Conservation (phyloP, 2,888 invertebrate genomes). For the Dilophus febrilis region DNA sequence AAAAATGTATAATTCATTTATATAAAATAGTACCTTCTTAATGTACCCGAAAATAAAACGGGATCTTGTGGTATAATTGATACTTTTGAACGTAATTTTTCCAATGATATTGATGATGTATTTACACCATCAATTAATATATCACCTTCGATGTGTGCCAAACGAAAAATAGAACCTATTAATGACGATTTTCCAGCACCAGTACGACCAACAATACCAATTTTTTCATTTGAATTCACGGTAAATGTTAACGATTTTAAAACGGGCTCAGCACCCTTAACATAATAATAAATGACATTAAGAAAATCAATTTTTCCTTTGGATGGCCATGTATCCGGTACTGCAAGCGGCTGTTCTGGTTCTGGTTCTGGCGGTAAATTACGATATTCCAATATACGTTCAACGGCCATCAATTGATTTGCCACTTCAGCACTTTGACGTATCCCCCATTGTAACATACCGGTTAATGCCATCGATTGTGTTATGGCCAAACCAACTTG, state of each 20-base stretch:
- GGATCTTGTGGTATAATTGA: constrained; percentile 45
- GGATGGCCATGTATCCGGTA: constrained; percentile 31
- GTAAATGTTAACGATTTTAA: constrained; percentile 47
- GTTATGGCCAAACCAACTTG: constrained; percentile 37
- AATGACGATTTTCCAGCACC: constrained; percentile 60
- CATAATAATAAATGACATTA: constrained; percentile 45
- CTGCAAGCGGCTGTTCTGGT: constrained; percentile 15
- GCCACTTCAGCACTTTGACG: constrained; percentile 48
- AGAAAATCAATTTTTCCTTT: constrained; percentile 33
- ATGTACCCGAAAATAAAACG: constrained; percentile 33
- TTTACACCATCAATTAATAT: constrained; percentile 53
- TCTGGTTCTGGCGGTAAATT: constrained; percentile 26
- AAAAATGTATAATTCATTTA: too few relatives aligned
- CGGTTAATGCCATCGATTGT: constrained; percentile 38
- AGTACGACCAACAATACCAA: constrained; percentile 44
- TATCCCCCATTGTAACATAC: constrained; percentile 34
- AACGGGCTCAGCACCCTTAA: constrained; percentile 65
- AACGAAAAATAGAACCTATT: constrained; percentile 36
- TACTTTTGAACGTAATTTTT: constrained; percentile 40
- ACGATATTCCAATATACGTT: constrained; percentile 54
- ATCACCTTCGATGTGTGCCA: constrained; percentile 46
- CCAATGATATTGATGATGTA: constrained; percentile 38
- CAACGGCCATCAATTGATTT: constrained; percentile 49
- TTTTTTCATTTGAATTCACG: constrained; percentile 36
- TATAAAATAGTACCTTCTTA: constrained; percentile 30